Percentiles rank a stretch among this genome's conserved stretches.
Conservation (phyloP, 2,113 vertebrate species). For the Embiotoca jacksoni region DNA sequence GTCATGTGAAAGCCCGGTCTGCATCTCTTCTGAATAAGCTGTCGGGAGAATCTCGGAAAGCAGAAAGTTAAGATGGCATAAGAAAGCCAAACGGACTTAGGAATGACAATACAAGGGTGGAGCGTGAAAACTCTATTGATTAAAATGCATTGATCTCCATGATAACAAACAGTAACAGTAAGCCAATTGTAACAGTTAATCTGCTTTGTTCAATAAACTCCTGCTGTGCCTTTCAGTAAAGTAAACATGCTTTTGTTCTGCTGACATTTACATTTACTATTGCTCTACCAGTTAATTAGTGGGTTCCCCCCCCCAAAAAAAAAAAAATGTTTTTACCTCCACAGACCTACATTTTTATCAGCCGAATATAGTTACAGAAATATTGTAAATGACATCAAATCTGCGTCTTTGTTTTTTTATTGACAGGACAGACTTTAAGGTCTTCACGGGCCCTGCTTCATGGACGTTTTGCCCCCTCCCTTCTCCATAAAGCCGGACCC, state of each 20-base stretch:
- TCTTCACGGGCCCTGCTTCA: constrained; percentile 9
- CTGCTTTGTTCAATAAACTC: constrained; percentile 36
- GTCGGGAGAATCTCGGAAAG: background rate
- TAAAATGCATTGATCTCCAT: constrained; percentile 33
- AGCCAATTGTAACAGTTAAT: constrained; percentile 33
- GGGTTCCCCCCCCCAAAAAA: background rate
- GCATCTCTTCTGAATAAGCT: constrained; percentile 18
- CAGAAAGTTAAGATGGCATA: background rate
- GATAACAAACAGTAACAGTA: constrained; percentile 28
- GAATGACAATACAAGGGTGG: background rate
- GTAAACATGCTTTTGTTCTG: constrained; percentile 60
- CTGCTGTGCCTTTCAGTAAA: constrained; percentile 44
- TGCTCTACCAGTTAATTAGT: constrained; percentile 1
- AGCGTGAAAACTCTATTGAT: constrained; percentile 21
- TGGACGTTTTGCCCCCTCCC: constrained; percentile 13
- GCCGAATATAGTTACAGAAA: constrained; percentile 1
- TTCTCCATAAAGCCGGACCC: constrained; percentile 41
- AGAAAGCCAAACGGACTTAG: background rate
- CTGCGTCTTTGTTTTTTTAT: constrained; percentile 31
- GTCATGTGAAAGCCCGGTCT: constrained; percentile 61
- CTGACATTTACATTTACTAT: constrained; percentile 1
- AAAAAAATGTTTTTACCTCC: constrained; percentile 12
- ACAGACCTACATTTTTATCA: constrained; percentile 2
- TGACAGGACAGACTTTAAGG: constrained; percentile 30
- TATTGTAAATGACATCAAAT: constrained; percentile 4